Evolutionary conservation across 2,797 vertebrate genomes (phyloP).

Genomic region (Hoplostethus atlanticus): DNA sequence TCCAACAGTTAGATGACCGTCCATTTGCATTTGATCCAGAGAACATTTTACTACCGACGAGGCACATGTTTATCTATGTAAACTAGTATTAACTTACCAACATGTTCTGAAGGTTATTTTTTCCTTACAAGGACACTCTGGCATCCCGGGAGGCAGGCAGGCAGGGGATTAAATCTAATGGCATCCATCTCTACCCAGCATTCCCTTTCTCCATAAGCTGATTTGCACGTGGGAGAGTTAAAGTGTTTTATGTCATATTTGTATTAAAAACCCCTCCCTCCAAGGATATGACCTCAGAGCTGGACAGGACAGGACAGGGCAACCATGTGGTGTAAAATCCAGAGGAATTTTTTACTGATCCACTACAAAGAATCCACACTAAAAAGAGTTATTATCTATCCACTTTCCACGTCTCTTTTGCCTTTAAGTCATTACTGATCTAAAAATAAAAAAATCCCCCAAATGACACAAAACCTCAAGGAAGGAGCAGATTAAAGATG

Average conservation of each 20-base stretch:
- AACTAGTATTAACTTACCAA: background rate
- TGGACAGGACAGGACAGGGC: conserved; percentile 5
- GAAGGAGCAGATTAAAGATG: background rate
- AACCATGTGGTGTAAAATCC: background rate
- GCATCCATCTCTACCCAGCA: conserved; percentile 59
- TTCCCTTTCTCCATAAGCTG: conserved; percentile 71
- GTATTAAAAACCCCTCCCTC: conserved; percentile 25
- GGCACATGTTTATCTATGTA: conserved; percentile 6
- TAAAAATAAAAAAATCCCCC: background rate
- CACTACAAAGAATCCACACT: background rate
- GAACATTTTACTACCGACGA: background rate
- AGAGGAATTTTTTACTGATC: background rate
- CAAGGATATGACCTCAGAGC: conserved; percentile 26
- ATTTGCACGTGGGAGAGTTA: conserved; percentile 66
- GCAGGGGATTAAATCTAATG: conserved; percentile 69
- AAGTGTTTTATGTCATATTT: conserved; percentile 33
- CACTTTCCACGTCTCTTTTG: background rate
- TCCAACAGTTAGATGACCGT: background rate
- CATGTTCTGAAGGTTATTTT: conserved; percentile 35
- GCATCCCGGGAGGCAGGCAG: conserved; percentile 43
- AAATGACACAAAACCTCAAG: no score
- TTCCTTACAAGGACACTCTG: conserved; percentile 51
- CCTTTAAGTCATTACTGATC: no score
- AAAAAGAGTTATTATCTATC: background rate
- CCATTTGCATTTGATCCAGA: conserved; percentile 37